Evolutionary conservation across 35 echinoderm and acorn worm species (phyloP).

Genomic region (Heliocidaris tuberculata): DNA sequence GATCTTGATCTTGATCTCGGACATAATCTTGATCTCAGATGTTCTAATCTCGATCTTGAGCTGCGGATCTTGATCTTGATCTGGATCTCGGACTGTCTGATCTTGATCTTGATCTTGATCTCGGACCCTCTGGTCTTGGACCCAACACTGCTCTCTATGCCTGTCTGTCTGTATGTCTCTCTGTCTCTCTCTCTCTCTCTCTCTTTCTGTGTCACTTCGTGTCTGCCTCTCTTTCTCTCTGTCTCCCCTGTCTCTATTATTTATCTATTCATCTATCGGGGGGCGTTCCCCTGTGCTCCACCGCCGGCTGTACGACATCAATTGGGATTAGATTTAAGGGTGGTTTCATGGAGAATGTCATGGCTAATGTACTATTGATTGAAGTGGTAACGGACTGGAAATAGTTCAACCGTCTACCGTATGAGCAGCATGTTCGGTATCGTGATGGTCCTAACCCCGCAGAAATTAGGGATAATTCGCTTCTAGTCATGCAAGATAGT

Average conservation of each 20-base stretch:
- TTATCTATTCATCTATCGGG: background rate
- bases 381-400: background rate
- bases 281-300: background rate
- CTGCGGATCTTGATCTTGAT: too few relatives aligned
- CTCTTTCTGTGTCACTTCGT: too few relatives aligned
- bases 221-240: background rate
- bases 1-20: too few relatives aligned
- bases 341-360: slow-evolving; percentile 4
- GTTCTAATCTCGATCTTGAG: too few relatives aligned
- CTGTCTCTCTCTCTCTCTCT: too few relatives aligned
- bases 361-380: background rate
- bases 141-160: too few relatives aligned
- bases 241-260: background rate
- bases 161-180: too few relatives aligned
- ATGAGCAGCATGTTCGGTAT: background rate
- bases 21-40: too few relatives aligned
- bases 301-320: background rate
- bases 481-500: background rate
- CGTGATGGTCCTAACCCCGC: background rate
- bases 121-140: too few relatives aligned
- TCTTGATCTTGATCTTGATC: too few relatives aligned
- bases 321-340: background rate
- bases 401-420: too few relatives aligned
- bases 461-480: background rate
- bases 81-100: too few relatives aligned